Percentiles rank a stretch among this genome's conserved stretches.
Conservation (phyloP, 2,113 vertebrate species). For the Ammodytes dubius region DNA sequence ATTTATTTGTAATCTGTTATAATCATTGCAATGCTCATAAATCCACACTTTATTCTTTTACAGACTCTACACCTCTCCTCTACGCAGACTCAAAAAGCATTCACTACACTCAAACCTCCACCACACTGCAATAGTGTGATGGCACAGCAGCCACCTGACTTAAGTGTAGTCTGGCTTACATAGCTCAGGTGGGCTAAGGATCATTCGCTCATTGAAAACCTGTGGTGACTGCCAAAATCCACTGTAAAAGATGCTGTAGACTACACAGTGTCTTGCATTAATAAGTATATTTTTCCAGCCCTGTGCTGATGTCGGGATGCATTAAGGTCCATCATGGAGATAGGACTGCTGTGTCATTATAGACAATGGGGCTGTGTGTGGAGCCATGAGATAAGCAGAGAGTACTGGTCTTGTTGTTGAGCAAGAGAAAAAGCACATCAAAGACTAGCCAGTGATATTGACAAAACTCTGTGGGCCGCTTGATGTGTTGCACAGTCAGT, state of each 20-base stretch:
- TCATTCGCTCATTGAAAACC: constrained; percentile 42
- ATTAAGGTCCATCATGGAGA: constrained; percentile 55
- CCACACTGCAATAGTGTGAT: background rate
- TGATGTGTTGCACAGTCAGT: constrained; percentile 47
- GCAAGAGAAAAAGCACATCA: no score
- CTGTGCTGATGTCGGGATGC: constrained; percentile 51
- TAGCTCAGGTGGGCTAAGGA: constrained; percentile 28
- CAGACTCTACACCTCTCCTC: constrained; percentile 13
- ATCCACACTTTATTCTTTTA: constrained; percentile 5
- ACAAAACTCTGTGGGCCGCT: constrained; percentile 68
- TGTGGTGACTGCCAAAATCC: constrained; percentile 42
- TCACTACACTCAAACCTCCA: background rate
- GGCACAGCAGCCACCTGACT: constrained; percentile 28
- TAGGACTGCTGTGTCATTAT: constrained; percentile 44
- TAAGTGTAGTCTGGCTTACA: constrained; percentile 13
- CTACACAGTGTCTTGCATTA: constrained; percentile 44
- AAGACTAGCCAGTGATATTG: constrained; percentile 58
- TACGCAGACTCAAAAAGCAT: constrained; percentile 12
- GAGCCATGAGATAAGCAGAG: constrained; percentile 63
- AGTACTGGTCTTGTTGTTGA: constrained; percentile 47
- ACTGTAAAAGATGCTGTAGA: constrained; percentile 21
- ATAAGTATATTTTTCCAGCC: constrained; percentile 28
- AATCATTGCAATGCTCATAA: background rate
- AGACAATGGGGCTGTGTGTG: constrained; percentile 58
- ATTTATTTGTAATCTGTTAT: no score